Base-by-base conservation (phyloP, 1,140 invertebrate species). In the Hypsibius dujardini region DNA sequence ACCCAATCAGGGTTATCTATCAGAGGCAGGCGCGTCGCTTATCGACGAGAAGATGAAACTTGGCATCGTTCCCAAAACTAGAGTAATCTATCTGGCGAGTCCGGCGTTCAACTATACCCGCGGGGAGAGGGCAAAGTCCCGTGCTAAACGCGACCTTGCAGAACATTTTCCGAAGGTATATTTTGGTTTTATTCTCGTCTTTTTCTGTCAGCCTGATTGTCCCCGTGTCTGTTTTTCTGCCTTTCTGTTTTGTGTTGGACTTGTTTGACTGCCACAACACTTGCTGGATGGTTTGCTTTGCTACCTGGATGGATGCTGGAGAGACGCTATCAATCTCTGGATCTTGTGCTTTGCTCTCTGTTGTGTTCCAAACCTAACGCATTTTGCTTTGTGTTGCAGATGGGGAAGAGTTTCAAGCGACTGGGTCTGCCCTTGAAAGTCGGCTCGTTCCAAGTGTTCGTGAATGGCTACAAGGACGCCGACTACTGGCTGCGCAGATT, bases 1-100 rank as follows among this genome's bases (percentile, higher is more conserved):
- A 75, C 94, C 94, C 69, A 99, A 99, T 84, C 94, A 98, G 81
- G 96, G 95, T 46, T 99, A 98, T 80, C 81, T 99, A 1, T 97
- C 93, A 3, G 96, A 99, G 81, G 90, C 95, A 50, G 95, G 93
- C 1, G 94, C 95, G 45, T 80, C 82, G 80, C 70, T 99, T 70
- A 93, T 99, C n/a, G 95, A 98, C 82, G 84, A 87, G 74, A 98
- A 98, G 83, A 83, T 99, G 47, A 87, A 90, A 74, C 84, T 99
- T 40, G 88, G 91, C 79, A 86, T 99, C 76, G 96, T 99, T 74
- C 96, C 95, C 71, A 97, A 95, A 80, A 96, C 93, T 46, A 88
- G 87, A 78, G 90, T 88, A 74, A 94, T 98, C 2, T 89, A 89
- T 78, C 84, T 99, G 77, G 90, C 94, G 46, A 96, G 94, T 79